Evolutionary conservation across 2,888 invertebrate species (phyloP).

Genomic region (Apamea crenata): DNA sequence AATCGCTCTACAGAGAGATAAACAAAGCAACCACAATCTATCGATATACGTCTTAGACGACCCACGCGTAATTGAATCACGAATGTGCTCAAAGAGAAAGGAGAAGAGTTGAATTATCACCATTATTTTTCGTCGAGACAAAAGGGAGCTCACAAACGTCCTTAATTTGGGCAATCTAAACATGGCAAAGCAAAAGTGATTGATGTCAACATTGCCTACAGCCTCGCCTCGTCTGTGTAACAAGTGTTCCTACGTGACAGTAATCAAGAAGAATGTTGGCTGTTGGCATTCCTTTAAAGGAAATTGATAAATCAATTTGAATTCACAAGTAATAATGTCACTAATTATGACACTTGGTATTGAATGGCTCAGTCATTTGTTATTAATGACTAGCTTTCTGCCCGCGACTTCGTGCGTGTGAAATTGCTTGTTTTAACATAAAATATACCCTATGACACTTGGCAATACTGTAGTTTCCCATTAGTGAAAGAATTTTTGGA

Average conservation of each 20-base stretch:
- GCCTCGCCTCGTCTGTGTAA: constrained; percentile 75
- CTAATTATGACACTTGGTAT: constrained; percentile 34
- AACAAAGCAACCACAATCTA: constrained; percentile 18
- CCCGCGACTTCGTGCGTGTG: not conserved
- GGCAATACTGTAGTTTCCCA: not conserved
- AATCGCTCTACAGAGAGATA: constrained; percentile 5
- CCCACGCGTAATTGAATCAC: constrained; percentile 55
- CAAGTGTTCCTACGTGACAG: constrained; percentile 86
- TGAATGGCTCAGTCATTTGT: constrained; percentile 18
- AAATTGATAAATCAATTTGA: constrained; percentile 78
- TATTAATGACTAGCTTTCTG: constrained; percentile 11
- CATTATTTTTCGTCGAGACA: constrained; percentile 82
- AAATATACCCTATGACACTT: not conserved
- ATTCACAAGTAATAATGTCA: constrained; percentile 41
- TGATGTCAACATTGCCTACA: constrained; percentile 73
- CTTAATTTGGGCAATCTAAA: constrained; percentile 86
- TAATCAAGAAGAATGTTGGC: constrained; percentile 77
- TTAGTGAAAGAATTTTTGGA: not conserved
- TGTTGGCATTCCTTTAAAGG: constrained; percentile 74
- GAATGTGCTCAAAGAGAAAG: constrained; percentile 59
- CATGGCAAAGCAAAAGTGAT: constrained; percentile 80
- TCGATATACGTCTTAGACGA: constrained; percentile 38
- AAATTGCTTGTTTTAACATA: not conserved
- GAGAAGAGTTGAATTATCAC: constrained; percentile 82
- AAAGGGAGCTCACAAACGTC: constrained; percentile 76